Conservation (phyloP, 2,888 invertebrate genomes). For the Elysia crispata region DNA sequence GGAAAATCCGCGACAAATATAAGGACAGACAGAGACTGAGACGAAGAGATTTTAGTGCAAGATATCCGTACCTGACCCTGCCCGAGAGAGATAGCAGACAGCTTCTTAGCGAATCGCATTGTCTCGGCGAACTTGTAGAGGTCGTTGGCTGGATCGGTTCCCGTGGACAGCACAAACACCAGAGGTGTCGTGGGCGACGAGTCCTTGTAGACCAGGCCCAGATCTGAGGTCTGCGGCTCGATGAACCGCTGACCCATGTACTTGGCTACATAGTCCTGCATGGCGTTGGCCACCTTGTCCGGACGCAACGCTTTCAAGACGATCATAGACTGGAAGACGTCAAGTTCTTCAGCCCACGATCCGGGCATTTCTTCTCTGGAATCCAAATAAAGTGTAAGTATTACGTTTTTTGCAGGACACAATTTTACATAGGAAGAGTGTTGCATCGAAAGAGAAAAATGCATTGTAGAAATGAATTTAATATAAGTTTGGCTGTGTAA, state of each 20-base stretch:
- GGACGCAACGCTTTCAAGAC: constrained; percentile 76
- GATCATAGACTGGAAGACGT: constrained; percentile 77
- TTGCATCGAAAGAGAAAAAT: too few relatives aligned
- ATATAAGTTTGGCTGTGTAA: too few relatives aligned
- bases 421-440: too few relatives aligned
- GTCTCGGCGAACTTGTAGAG: constrained; percentile 79
- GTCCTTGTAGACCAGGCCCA: constrained; percentile 77
- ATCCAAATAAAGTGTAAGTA: too few relatives aligned
- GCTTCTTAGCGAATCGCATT: constrained; percentile 80
- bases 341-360: constrained; percentile 72
- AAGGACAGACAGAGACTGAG: too few relatives aligned
- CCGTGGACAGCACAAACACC: constrained; percentile 78
- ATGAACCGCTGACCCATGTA: constrained; percentile 78
- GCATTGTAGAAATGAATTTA: too few relatives aligned
- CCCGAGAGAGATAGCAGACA: constrained; percentile 90
- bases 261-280: constrained; percentile 79
- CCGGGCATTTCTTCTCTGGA: constrained; percentile 77
- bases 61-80: constrained; percentile 84
- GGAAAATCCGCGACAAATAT: too few relatives aligned
- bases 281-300: constrained; percentile 77
- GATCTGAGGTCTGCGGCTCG: constrained; percentile 78
- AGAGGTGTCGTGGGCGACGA: constrained; percentile 78
- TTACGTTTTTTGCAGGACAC: too few relatives aligned
- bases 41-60: neutral
- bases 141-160: constrained; percentile 79